Conservation (phyloP, 2,797 vertebrate genomes). For the Lates japonicus region DNA sequence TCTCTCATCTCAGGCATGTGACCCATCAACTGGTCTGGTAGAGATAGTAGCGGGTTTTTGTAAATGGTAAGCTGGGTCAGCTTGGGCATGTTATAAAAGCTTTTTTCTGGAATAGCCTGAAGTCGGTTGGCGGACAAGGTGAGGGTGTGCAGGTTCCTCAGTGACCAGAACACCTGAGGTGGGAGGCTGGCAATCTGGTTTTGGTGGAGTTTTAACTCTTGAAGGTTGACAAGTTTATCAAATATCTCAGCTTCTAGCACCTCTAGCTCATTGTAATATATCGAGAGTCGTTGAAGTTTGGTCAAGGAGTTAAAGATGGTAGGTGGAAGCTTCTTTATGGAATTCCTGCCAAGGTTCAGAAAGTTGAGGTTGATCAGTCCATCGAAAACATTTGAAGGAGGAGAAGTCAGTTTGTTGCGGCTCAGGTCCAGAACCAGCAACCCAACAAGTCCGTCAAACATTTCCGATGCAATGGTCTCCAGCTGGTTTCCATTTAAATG, state of each 20-base stretch:
- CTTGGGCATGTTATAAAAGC: constrained; percentile 86
- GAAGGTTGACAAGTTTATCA: constrained; percentile 82
- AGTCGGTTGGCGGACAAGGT: constrained; percentile 88
- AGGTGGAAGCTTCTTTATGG: constrained; percentile 82
- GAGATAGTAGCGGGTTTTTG: constrained; percentile 87
- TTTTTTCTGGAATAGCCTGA: constrained; percentile 82
- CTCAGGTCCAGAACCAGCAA: constrained; percentile 86
- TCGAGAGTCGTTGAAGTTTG: constrained; percentile 80
- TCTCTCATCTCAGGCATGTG: constrained; percentile 85
- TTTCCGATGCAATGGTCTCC: constrained; percentile 70
- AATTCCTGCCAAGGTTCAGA: constrained; percentile 89
- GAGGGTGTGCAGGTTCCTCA: constrained; percentile 83
- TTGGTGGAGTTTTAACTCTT: constrained; percentile 82
- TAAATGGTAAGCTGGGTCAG: constrained; percentile 86
- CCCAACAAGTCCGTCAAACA: constrained; percentile 81
- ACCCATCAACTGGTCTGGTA: constrained; percentile 90
- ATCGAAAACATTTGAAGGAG: constrained; percentile 79
- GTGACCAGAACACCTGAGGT: constrained; percentile 84
- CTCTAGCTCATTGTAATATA: constrained; percentile 87
- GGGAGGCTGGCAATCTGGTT: constrained; percentile 86
- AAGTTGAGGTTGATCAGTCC: constrained; percentile 81
- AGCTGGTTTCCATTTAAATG: constrained; percentile 85
- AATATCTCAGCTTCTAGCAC: constrained; percentile 84
- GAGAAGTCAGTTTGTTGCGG: constrained; percentile 82
- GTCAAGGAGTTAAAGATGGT: constrained; percentile 83